phyloP scores from a whole-genome alignment of 2,113 vertebrate genomes.

The Vulpes ferrilata region DNA sequence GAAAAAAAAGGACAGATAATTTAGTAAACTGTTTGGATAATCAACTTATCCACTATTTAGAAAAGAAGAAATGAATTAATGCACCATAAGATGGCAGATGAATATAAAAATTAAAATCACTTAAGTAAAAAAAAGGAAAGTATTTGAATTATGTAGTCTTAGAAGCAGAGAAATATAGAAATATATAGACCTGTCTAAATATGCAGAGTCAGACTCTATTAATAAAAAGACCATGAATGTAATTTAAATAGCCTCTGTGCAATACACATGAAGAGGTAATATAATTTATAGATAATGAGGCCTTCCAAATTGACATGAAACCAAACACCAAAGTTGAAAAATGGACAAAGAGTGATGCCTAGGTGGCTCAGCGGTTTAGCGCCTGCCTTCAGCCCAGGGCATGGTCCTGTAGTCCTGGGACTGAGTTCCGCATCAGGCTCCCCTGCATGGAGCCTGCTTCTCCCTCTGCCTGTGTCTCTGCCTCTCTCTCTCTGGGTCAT shows the following conservation, averaged over 20 bases:
- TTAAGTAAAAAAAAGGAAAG: background rate
- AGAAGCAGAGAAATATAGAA: background rate
- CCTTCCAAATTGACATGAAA: constrained; percentile 20
- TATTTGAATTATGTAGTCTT: background rate
- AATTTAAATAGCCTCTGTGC: background rate
- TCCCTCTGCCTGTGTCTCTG: too few species aligned
- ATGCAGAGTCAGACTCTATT: background rate
- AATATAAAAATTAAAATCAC: constrained; percentile 27
- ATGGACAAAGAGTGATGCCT: background rate
- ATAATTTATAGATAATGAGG: background rate
- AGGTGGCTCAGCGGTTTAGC: too few species aligned
- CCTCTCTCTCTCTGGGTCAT: too few species aligned
- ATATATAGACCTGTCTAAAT: background rate
- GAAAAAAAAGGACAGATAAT: background rate
- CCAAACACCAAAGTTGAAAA: background rate
- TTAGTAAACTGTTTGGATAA: background rate
- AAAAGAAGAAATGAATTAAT: constrained; percentile 14
- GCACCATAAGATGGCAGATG: background rate
- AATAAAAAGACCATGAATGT: background rate
- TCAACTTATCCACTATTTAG: background rate
- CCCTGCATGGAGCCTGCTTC: too few species aligned
- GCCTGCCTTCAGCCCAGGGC: too few species aligned
- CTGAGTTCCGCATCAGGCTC: too few species aligned
- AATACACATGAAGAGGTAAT: background rate
- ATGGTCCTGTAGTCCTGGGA: too few species aligned